These are phyloP conservation scores for Zootoca vivipara DNA, from an alignment of 2,113 vertebrate genomes.

Conservation along the genomic window DNA sequence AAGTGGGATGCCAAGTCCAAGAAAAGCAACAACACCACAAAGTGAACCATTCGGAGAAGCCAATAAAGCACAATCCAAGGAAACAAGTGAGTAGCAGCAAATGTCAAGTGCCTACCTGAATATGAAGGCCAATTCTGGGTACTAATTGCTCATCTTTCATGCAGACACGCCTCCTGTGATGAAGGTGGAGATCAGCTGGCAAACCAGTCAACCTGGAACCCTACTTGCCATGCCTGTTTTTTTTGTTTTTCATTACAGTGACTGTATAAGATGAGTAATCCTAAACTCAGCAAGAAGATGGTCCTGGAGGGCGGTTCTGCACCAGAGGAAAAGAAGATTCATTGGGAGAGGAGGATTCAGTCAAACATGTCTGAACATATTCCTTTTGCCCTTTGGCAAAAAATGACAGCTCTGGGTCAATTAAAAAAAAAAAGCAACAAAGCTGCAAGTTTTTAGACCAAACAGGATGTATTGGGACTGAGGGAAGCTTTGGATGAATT, in stretches of 20 bases:
- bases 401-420: neutral
- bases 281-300: neutral
- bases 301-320: neutral
- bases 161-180: neutral
- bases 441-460: neutral
- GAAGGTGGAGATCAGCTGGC: neutral
- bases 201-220: neutral
- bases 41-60: neutral
- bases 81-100: neutral
- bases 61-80: neutral
- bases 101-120: neutral
- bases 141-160: neutral
- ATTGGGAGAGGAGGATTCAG: neutral
- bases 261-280: slow-evolving; percentile 44
- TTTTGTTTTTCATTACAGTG: neutral
- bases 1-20: neutral
- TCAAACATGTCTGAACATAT: slow-evolving; percentile 26
- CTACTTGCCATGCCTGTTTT: neutral
- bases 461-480: neutral
- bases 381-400: accelerated
- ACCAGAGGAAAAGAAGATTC: neutral
- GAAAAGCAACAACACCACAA: neutral
- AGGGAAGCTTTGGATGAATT: neutral
- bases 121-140: neutral
- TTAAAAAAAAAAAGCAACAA: neutral